Evolutionary conservation across 2,797 vertebrate genomes (phyloP).

Genomic region (Synaphobranchus kaupii): DNA sequence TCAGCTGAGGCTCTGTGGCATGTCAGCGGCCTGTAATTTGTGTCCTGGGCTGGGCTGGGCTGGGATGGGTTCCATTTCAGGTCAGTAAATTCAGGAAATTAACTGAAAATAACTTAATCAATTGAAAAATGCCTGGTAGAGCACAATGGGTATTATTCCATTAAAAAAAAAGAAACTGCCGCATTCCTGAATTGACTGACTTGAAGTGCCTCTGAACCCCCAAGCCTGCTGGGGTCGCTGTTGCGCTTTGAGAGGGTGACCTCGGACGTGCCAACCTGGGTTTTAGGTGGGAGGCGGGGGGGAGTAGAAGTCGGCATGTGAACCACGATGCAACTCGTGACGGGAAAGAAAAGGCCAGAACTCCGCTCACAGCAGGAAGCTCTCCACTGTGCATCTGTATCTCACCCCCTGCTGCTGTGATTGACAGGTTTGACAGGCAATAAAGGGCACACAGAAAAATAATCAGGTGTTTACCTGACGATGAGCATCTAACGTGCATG

Average conservation of each 20-base stretch:
- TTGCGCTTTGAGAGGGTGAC: constrained; percentile 35
- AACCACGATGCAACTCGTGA: neutral
- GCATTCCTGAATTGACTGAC: neutral
- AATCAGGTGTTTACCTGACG: neutral
- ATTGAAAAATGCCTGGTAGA: neutral
- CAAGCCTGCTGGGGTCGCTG: constrained; percentile 23
- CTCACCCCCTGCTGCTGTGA: constrained; percentile 14
- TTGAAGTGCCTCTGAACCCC: neutral
- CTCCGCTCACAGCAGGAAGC: neutral
- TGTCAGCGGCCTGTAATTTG: constrained; percentile 28
- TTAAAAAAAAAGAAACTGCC: neutral
- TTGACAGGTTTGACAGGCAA: neutral
- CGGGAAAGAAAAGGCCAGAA: constrained; percentile 17
- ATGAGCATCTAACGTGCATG: neutral
- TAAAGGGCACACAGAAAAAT: neutral
- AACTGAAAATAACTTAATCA: neutral
- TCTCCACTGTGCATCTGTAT: constrained; percentile 34
- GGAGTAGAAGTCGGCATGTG: constrained; percentile 27
- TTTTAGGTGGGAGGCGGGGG: neutral
- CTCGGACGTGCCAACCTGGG: constrained; percentile 3
- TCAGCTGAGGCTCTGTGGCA: neutral
- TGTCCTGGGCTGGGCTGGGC: constrained; percentile 36
- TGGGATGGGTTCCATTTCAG: neutral
- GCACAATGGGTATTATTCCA: neutral
- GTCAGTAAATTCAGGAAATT: neutral